Percentiles rank a stretch among this genome's conserved stretches.
These are phyloP conservation scores for Plodia interpunctella DNA, from an alignment of 1,140 invertebrate species.

Conservation along the genomic window DNA sequence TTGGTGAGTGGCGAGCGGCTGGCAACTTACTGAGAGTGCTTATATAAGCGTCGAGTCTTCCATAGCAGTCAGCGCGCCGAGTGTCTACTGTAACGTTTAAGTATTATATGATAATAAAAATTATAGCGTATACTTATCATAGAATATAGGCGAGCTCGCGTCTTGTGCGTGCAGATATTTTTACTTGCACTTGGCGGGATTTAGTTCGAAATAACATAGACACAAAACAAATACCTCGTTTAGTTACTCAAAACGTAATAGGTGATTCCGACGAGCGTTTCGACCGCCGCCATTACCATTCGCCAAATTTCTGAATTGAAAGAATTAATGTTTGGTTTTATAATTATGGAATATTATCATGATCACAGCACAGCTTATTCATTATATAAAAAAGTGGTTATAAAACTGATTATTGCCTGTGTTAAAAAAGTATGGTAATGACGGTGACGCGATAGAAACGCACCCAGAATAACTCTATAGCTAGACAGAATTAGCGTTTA, in stretches of 20 bases:
- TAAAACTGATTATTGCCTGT: too few relatives aligned
- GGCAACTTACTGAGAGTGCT: slow-evolving; percentile 68
- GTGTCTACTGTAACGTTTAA: slow-evolving; percentile 67
- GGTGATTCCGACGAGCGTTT: too few relatives aligned
- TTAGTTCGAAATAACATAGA: slow-evolving; percentile 61
- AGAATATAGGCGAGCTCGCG: slow-evolving; percentile 56
- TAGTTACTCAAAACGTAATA: slow-evolving; percentile 66
- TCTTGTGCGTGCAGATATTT: slow-evolving; percentile 35
- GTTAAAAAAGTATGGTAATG: too few relatives aligned
- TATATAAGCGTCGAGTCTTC: slow-evolving; percentile 74
- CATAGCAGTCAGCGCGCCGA: slow-evolving; percentile 68
- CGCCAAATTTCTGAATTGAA: too few relatives aligned
- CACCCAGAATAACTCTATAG: too few relatives aligned
- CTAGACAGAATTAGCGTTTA: slow-evolving; percentile 60
- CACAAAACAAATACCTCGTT: slow-evolving; percentile 74
- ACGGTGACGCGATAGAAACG: too few relatives aligned
- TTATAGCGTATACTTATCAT: slow-evolving; percentile 70
- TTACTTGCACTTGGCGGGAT: slow-evolving; percentile 44
- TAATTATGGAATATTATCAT: too few relatives aligned
- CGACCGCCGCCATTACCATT: too few relatives aligned
- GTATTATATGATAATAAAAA: slow-evolving; percentile 76
- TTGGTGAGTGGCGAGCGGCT: slow-evolving; percentile 64
- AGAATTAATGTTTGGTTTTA: too few relatives aligned
- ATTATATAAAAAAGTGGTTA: too few relatives aligned
- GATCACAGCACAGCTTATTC: too few relatives aligned